Base-by-base conservation (phyloP, 2,797 vertebrate species). In the Pitangus sulphuratus region DNA sequence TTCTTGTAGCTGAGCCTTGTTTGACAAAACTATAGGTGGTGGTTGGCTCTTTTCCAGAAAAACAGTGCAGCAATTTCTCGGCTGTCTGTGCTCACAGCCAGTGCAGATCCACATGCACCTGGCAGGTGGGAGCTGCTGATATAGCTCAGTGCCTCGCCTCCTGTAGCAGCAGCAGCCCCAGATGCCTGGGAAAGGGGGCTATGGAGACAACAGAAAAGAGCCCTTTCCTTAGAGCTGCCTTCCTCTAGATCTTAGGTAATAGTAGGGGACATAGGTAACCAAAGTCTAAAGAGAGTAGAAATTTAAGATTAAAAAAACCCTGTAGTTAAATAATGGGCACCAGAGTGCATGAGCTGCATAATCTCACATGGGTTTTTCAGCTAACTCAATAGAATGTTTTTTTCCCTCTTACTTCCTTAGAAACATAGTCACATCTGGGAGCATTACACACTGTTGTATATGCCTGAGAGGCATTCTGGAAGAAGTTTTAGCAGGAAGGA, bases 401-500 rank as follows among this genome's bases (percentile, higher is more conserved):
- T 82, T 35, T 35, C 3, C 12, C 28, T 66, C 31, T 80, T 70
- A 11, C 62, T 56, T 91, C 40, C 84, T 82, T 81, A 87, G 80
- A 77, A 42, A 58, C 1, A 8, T 42, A 79, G 33, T 45, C 72
- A 76, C 79, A 81, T 87, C 65, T 84, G 72, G 87, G 65, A 93
- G 54, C 8, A 8, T 50, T 89, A 54, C 33, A 54, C 50, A 20
- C 39, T 95, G 76, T 80, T 60, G 15, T 45, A 18, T 62, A 7
- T 90, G 82, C 69, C 87, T 47, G 31, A 61, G 78, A 86, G 82
- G 69, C 79, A 37, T 75, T 94, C 53, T 92, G 89, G 87, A 93
- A 94, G 47, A 31, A 7, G 1, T 77, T 86, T 60, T 21, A 78
- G 25, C 16, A 77, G 54, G 58, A 90, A 66, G 40, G 54, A n/a